A percentile compares a stretch with the other conserved stretches of the same genome.
phyloP scores from a whole-genome alignment of 2,113 vertebrate genomes.

The Rhineura floridana region DNA sequence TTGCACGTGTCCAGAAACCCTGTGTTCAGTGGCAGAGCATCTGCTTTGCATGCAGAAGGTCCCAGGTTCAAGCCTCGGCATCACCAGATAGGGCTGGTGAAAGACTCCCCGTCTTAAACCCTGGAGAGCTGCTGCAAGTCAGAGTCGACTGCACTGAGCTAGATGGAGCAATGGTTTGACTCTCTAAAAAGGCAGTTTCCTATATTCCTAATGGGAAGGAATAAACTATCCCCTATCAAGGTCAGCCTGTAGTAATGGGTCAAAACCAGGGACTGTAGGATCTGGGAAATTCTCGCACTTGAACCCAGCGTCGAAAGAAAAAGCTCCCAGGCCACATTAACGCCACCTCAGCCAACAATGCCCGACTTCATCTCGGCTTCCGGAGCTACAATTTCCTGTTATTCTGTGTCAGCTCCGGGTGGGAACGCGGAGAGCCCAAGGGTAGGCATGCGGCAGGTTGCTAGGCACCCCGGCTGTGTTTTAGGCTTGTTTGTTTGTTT shows the following conservation, averaged over 20 bases:
- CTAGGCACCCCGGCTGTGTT: neutral
- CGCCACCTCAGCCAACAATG: conserved; percentile 20
- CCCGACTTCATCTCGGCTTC: conserved; percentile 71
- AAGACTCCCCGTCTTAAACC: too few species aligned
- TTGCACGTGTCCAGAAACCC: neutral
- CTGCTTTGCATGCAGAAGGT: too few species aligned
- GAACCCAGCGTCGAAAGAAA: neutral
- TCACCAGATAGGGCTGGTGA: too few species aligned
- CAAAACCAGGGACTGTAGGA: too few species aligned
- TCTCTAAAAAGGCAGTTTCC: too few species aligned
- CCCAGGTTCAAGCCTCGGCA: too few species aligned
- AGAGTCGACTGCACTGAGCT: too few species aligned
- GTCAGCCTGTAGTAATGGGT: neutral
- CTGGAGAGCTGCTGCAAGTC: too few species aligned
- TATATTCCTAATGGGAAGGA: too few species aligned
- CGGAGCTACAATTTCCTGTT: conserved; percentile 74
- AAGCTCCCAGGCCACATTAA: neutral
- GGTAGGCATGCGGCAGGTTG: accelerated
- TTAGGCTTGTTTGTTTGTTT: neutral
- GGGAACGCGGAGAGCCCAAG: accelerated
- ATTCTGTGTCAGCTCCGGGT: conserved; percentile 56
- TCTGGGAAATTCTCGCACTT: neutral
- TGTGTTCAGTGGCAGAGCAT: too few species aligned
- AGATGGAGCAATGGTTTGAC: too few species aligned
- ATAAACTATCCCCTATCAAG: too few species aligned